phyloP scores from a whole-genome alignment of 2,888 invertebrate genomes.

The Leptopilina drosophilae region DNA sequence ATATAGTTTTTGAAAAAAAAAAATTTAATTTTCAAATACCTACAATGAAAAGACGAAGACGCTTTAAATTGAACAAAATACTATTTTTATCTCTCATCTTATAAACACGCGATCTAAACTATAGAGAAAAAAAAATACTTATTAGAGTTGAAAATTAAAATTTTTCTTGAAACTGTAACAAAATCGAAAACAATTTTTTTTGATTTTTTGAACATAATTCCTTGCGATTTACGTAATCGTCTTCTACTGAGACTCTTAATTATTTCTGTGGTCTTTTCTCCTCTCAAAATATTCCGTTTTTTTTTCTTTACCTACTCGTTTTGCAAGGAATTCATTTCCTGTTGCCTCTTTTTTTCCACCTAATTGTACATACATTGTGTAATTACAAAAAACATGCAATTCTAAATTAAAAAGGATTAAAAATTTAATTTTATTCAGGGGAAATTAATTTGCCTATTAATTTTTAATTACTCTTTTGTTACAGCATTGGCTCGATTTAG shows the following conservation, averaged over 20 bases:
- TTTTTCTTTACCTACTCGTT: slow-evolving; percentile 15
- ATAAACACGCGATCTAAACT: background rate
- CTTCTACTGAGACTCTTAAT: background rate
- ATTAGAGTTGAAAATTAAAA: background rate
- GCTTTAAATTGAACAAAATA: background rate
- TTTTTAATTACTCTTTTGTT: slow-evolving; percentile 67
- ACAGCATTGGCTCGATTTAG: slow-evolving; percentile 97
- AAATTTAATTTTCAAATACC: background rate
- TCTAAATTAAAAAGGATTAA: background rate
- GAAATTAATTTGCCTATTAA: background rate
- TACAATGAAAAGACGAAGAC: background rate
- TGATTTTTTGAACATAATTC: background rate
- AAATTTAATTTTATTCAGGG: background rate
- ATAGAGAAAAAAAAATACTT: background rate
- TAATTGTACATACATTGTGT: background rate
- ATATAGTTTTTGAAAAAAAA: background rate
- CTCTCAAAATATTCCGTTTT: slow-evolving; percentile 11
- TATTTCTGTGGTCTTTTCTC: background rate
- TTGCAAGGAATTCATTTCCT: background rate
- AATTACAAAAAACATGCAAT: background rate
- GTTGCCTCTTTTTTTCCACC: background rate
- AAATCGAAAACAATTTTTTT: background rate
- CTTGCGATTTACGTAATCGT: slow-evolving; percentile 17
- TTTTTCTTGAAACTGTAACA: background rate
- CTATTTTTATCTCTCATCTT: background rate